Evolutionary conservation across 2,888 invertebrate species (phyloP), one percentile per base, ranked within the genome.

Genomic region (Phoenoteleia sp.): DNA sequence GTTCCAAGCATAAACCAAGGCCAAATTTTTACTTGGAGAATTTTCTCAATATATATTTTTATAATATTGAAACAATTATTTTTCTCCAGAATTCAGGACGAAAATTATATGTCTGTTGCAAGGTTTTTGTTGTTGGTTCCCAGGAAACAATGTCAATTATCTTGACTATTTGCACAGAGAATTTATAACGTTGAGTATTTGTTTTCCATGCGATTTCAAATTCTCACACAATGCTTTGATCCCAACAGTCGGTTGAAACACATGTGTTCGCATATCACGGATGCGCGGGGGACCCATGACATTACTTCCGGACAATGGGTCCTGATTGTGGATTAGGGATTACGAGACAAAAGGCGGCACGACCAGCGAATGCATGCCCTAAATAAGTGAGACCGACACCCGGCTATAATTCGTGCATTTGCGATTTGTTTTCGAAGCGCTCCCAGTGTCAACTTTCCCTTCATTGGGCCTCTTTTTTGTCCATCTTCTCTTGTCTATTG

Each of bases 321-420:
- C 89, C 91, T 92, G 92, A 92, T 92, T 92, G 92, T 91, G 92
- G 92, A 92, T 92, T 92, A 92, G 90, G 91, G 90, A 91, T 91
- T 91, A 91, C 87, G 88, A 91, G 91, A 91, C 90, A 92, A 92
- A 92, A 89, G 91, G 62, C 69, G 62, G 27, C 74, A 52, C 71
- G 74, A 49, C 47, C 39, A 62, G 72, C 75, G 75, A 62, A 39
- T 47, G 58, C 75, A 45, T 84, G 77, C 74, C 76, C 71, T 54
- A 72, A 80, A 81, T 84, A 84, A 82, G 80, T 74, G 84, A 62
- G 76, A 58, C 66, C 82, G 81, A 81, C 83, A 88, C 88, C 87
- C 84, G 81, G 85, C 81, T 21, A 54, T 76, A 71, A 81, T 81
- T 81, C 75, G 74, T 58, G 52, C 74, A 33, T 64, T 69, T 80